Conservation (phyloP, 2,888 invertebrate genomes). For the Xestia ashworthii region DNA sequence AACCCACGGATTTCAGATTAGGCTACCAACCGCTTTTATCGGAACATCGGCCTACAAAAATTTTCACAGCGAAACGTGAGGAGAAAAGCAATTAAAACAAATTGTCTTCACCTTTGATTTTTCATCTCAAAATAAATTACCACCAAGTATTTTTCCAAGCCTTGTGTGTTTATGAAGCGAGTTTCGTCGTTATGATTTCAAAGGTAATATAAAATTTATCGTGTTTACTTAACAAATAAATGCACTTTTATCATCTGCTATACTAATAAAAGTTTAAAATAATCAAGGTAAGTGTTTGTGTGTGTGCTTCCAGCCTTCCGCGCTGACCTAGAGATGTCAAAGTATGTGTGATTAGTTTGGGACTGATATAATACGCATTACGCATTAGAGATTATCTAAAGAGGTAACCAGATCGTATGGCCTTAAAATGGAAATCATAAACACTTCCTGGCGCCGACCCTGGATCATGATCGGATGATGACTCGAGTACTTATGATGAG, state of each 20-base stretch:
- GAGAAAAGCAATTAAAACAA: slow-evolving; percentile 21
- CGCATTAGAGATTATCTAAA: slow-evolving; percentile 71
- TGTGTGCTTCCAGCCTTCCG: slow-evolving; percentile 73
- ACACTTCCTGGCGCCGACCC: slow-evolving; percentile 68
- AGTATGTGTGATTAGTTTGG: slow-evolving; percentile 74
- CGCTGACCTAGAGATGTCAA: slow-evolving; percentile 82
- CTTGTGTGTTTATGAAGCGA: slow-evolving; percentile 39
- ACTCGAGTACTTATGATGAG: slow-evolving; percentile 61
- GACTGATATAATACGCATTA: slow-evolving; percentile 75
- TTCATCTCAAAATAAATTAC: slow-evolving; percentile 41
- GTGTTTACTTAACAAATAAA: slow-evolving; percentile 80
- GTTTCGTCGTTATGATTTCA: slow-evolving; percentile 71
- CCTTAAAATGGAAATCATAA: slow-evolving; percentile 61
- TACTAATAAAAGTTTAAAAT: slow-evolving; percentile 79
- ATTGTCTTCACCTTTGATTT: slow-evolving; percentile 33
- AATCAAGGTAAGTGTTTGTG: slow-evolving; percentile 77
- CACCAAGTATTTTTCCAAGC: slow-evolving; percentile 61
- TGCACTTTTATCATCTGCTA: slow-evolving; percentile 76
- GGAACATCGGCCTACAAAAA: slow-evolving; percentile 56
- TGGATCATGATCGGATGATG: slow-evolving; percentile 53
- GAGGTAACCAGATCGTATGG: slow-evolving; percentile 67
- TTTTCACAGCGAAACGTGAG: slow-evolving; percentile 25
- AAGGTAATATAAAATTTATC: slow-evolving; percentile 75
- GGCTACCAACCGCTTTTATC: slow-evolving; percentile 37
- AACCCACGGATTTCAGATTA: slow-evolving; percentile 48